Base-by-base conservation (phyloP, 2,888 invertebrate genomes). In the Graphium colonna region DNA sequence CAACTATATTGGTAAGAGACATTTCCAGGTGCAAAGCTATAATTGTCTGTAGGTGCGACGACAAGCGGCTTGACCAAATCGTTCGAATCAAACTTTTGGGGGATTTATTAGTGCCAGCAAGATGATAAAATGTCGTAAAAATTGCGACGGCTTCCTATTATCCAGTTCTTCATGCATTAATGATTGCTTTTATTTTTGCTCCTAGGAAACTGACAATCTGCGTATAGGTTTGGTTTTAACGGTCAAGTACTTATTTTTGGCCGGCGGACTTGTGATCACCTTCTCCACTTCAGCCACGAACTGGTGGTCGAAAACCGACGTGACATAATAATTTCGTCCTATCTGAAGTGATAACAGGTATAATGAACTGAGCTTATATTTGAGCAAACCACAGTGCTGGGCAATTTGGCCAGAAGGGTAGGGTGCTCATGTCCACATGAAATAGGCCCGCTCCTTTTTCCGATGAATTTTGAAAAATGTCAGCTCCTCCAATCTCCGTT, bases 61-160 rank as follows among this genome's bases (percentile, higher is more conserved):
- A n/a, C n/a, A n/a, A n/a, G 0, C 61, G 47, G 28, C 59, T 55
- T 0, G 45, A 36, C 60, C 61, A 63, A 3, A 61, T 48, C 0
- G 60, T 52, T 12, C 28, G 18, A 1, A 60, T 15, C 40, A 64
- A 59, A 0, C 57, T 57, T 1, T 60, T 55, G 0, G 58, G 51
- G 1, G 60, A 49, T 1, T 0, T 28, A 0, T 7, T 10, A 1
- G 51, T 31, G 1, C 61, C 61, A 1, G 63, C 60, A 1, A 63
- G 45, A 28, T 41, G 13, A 12, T 51, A 50, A 63, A 36, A 17
- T 62, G 61, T 0, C 62, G 38, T 0, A 61, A 49, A 40, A 62
- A 63, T 16, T 61, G 61, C 0, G 62, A 62, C 0, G 61, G 60
- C 12, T 58, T 59, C 13, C 63, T 45, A 36, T 64, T 62, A 3